Evolutionary conservation across 92 coral and sea anemone genomes (phyloP).

Genomic region (Phenganax stokvisi): DNA sequence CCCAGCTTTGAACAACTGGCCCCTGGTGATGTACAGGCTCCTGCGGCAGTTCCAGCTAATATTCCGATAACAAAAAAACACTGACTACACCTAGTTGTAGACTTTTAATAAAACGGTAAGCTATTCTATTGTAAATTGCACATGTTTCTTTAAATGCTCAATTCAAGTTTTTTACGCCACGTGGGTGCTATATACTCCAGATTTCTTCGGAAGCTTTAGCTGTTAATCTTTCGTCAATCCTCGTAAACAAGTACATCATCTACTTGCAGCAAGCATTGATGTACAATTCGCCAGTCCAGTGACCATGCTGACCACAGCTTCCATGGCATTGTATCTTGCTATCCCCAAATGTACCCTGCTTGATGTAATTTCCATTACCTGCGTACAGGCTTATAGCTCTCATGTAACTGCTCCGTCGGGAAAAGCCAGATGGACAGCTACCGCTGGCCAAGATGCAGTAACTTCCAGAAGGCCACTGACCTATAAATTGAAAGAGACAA

Average conservation of each 20-base stretch:
- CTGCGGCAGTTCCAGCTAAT: too few relatives aligned
- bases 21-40: too few relatives aligned
- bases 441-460: slow-evolving; percentile 80
- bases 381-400: slow-evolving; percentile 57
- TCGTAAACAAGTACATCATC: background rate
- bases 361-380: slow-evolving; percentile 45
- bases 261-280: slow-evolving; percentile 73
- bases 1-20: too few relatives aligned
- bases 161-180: too few relatives aligned
- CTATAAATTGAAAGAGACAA: slow-evolving; percentile 24
- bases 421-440: slow-evolving; percentile 66
- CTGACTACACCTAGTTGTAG: too few relatives aligned
- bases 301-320: slow-evolving; percentile 62
- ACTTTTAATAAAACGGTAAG: too few relatives aligned
- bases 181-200: background rate
- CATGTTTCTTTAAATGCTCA: too few relatives aligned
- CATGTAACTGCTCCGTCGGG: slow-evolving; percentile 50
- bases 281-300: slow-evolving; percentile 69
- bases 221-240: background rate
- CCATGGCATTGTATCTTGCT: slow-evolving; percentile 77
- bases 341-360: slow-evolving; percentile 60
- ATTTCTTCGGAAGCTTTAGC: background rate
- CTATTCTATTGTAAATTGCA: too few relatives aligned
- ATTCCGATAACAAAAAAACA: too few relatives aligned
- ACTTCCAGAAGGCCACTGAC: slow-evolving; percentile 74